Evolutionary conservation across 1,140 invertebrate species (phyloP).

Genomic region (Mercenaria mercenaria): DNA sequence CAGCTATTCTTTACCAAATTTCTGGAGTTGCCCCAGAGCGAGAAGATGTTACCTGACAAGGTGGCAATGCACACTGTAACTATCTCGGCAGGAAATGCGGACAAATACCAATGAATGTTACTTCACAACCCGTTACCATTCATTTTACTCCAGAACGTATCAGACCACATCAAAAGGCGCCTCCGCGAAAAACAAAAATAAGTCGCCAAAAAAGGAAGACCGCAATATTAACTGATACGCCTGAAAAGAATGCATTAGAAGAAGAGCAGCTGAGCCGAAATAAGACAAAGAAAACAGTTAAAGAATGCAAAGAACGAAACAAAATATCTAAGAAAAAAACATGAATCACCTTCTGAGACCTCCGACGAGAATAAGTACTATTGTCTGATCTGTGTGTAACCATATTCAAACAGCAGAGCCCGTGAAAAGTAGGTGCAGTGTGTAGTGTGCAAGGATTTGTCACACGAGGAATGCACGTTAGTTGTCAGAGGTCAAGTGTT

Average conservation of each 20-base stretch:
- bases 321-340: background rate
- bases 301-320: background rate
- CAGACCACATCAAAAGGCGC: background rate
- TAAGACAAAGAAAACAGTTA: background rate
- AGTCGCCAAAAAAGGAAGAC: background rate
- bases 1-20: background rate
- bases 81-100: background rate
- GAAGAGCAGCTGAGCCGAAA: background rate
- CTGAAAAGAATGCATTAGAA: conserved; percentile 40
- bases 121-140: too few species aligned
- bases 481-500: background rate
- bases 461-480: conserved; percentile 13
- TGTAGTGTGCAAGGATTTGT: background rate
- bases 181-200: background rate
- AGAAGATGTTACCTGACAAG: background rate
- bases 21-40: background rate
- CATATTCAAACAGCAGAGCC: background rate
- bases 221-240: conserved; percentile 20
- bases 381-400: conserved; percentile 10
- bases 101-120: background rate
- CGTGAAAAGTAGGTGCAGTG: conserved; percentile 15
- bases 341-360: background rate
- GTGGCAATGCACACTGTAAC: background rate
- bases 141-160: conserved; percentile 14
- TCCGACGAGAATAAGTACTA: background rate